Evolutionary conservation across 1,140 invertebrate species (phyloP).

Genomic region (Ectropis grisescens): DNA sequence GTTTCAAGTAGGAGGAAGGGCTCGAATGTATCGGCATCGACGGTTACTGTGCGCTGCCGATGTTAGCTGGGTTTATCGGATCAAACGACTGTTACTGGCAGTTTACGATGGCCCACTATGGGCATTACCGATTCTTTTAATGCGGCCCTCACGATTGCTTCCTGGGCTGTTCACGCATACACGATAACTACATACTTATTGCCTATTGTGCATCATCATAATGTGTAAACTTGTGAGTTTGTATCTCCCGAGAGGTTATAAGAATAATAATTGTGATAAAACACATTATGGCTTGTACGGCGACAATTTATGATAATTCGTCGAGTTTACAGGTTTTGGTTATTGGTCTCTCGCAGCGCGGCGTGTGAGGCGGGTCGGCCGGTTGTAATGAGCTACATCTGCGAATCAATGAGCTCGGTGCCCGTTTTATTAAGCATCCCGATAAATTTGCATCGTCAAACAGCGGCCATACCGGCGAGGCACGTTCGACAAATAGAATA

Average conservation of each 20-base stretch:
- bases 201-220: no score
- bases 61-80: constrained; percentile 31
- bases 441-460: constrained; percentile 67
- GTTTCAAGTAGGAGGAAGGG: constrained; percentile 27
- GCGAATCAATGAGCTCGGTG: constrained; percentile 50
- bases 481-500: constrained; percentile 67
- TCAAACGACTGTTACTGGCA: constrained; percentile 31
- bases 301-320: constrained; percentile 32
- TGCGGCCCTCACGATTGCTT: no score
- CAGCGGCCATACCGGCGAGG: constrained; percentile 39
- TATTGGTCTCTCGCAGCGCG: constrained; percentile 9
- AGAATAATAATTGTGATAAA: no score
- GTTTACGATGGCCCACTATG: constrained; percentile 25
- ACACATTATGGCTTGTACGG: no score
- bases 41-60: constrained; percentile 16
- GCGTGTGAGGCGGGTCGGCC: constrained; percentile 11
- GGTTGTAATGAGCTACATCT: constrained; percentile 51
- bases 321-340: constrained; percentile 26
- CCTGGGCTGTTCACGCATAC: no score
- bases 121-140: constrained; percentile 29
- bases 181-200: no score
- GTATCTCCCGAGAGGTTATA: no score
- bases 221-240: no score
- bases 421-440: constrained; percentile 58
- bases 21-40: constrained; percentile 25